phyloP scores from a whole-genome alignment of 2,113 vertebrate species.

The Vidua macroura region DNA sequence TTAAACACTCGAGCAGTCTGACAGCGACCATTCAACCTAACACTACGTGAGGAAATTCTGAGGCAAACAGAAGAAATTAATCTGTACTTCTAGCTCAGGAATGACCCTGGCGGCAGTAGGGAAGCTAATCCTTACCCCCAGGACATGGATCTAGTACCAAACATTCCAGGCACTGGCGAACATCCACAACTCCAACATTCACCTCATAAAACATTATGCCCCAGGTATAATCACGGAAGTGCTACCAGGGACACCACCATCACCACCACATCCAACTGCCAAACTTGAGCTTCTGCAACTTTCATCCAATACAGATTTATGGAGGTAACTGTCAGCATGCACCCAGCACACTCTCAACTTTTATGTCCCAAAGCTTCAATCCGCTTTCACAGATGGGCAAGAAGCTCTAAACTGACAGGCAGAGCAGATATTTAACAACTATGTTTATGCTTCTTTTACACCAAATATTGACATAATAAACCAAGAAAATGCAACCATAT shows the following conservation, averaged over 20 bases:
- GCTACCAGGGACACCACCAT: neutral
- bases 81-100: neutral
- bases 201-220: neutral
- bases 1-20: neutral
- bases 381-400: neutral
- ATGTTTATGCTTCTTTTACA: rapidly evolving
- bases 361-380: neutral
- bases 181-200: neutral
- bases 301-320: neutral
- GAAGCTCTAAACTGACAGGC: neutral
- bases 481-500: neutral
- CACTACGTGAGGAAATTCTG: neutral
- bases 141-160: neutral
- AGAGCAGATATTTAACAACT: neutral
- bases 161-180: neutral
- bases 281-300: neutral
- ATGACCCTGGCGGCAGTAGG: neutral
- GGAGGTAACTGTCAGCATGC: neutral
- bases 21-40: neutral
- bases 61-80: neutral
- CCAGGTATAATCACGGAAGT: neutral
- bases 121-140: neutral
- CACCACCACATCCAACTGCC: neutral
- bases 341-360: neutral
- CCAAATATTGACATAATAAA: rapidly evolving